Evolutionary conservation across 1,140 invertebrate genomes (phyloP).

Genomic region (Drepana arcuata): DNA sequence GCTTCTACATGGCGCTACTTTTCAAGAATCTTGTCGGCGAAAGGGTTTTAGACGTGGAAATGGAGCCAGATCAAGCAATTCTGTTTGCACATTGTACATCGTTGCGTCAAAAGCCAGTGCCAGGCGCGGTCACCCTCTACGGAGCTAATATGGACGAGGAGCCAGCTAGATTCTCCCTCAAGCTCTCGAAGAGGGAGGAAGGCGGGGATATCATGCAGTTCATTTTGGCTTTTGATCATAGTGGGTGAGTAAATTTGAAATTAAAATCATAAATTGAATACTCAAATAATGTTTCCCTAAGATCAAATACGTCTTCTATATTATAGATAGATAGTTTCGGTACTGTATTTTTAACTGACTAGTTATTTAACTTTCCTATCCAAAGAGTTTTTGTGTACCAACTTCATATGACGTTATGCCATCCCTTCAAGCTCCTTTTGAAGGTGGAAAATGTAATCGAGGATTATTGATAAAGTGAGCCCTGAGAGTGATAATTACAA

Average conservation of each 20-base stretch:
- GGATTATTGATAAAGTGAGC: too few relatives aligned
- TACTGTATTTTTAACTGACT: too few relatives aligned
- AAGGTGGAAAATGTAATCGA: too few relatives aligned
- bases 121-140: conserved; percentile 44
- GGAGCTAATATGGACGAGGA: conserved; percentile 49
- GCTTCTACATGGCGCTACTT: conserved; percentile 62
- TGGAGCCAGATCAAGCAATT: conserved; percentile 29
- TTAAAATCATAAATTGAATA: too few relatives aligned
- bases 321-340: too few relatives aligned
- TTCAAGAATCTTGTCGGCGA: conserved; percentile 58
- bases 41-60: conserved; percentile 41
- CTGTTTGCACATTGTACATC: conserved; percentile 58
- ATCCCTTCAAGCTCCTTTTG: too few relatives aligned
- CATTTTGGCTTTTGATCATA: conserved; percentile 40
- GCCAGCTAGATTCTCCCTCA: conserved; percentile 45
- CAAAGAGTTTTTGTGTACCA: too few relatives aligned
- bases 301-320: too few relatives aligned
- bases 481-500: too few relatives aligned
- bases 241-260: conserved; percentile 44
- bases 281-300: too few relatives aligned
- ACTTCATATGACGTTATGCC: too few relatives aligned
- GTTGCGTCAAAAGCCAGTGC: conserved; percentile 35
- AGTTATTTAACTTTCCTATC: too few relatives aligned
- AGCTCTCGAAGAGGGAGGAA: conserved; percentile 36
- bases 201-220: conserved; percentile 61